Evolutionary conservation across 2,888 invertebrate species (phyloP).

Genomic region (Diogma glabrata): DNA sequence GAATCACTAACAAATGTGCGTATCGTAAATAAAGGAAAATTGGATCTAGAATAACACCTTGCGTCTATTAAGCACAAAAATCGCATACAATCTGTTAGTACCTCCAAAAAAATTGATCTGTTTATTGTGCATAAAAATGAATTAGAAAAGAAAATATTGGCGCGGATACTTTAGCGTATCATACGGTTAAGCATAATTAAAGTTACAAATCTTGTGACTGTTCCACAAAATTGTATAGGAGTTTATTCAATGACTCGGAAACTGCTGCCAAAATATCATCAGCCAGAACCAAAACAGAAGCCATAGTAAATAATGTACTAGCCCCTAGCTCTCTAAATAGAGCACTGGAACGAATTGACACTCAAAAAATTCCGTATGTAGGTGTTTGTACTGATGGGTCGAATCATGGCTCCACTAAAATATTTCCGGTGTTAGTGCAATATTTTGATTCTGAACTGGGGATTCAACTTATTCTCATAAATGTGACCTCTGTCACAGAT

Average conservation of each 20-base stretch:
- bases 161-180: not conserved
- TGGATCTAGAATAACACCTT: too few species aligned
- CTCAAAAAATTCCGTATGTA: not conserved
- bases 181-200: not conserved
- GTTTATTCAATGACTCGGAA: conserved; percentile 10
- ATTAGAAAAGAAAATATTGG: too few species aligned
- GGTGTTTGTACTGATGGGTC: not conserved
- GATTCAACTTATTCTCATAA: too few species aligned
- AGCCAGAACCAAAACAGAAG: not conserved
- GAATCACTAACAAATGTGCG: too few species aligned
- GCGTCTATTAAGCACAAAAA: too few species aligned
- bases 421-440: too few species aligned
- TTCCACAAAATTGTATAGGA: not conserved
- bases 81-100: too few species aligned
- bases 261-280: conserved; percentile 15
- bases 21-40: too few species aligned
- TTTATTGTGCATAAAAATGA: too few species aligned
- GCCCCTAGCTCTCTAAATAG: not conserved
- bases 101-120: too few species aligned
- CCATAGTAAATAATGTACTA: not conserved
- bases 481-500: not conserved
- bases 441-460: too few species aligned
- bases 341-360: not conserved
- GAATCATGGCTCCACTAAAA: too few species aligned
- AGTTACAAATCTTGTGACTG: not conserved